Percentiles rank a stretch among this genome's conserved stretches.
Conservation (phyloP, 2,888 invertebrate genomes). For the Metacarcinus magister region DNA sequence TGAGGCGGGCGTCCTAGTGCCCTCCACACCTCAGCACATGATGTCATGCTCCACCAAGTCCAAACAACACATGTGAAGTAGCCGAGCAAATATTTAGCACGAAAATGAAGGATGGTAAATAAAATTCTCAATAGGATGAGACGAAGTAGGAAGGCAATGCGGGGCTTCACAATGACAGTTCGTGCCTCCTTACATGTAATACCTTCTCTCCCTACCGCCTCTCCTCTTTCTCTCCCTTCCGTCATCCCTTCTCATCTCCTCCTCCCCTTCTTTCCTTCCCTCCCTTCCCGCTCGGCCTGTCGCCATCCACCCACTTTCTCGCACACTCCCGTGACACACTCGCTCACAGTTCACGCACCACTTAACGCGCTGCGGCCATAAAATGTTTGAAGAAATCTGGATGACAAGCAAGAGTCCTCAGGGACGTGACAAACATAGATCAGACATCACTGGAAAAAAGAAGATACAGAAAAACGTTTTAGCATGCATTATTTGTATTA, state of each 20-base stretch:
- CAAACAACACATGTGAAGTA: neutral
- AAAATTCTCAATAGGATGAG: neutral
- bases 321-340: neutral
- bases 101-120: neutral
- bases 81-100: neutral
- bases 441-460: neutral
- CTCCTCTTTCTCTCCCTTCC: neutral
- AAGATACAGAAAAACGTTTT: neutral
- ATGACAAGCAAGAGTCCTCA: neutral
- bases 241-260: neutral
- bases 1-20: neutral
- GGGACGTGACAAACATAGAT: neutral
- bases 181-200: neutral
- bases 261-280: neutral
- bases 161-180: neutral
- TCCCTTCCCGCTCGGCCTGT: neutral
- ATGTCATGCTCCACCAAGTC: too few relatives aligned
- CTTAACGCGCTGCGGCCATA: neutral
- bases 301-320: conserved; percentile 26
- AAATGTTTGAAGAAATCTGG: neutral
- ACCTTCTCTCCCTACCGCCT: neutral
- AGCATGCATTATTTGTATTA: too few relatives aligned
- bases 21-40: neutral
- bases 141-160: neutral
- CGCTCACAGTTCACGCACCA: neutral